Percentiles rank a stretch among this genome's conserved stretches.
These are phyloP conservation scores for Carcharodon carcharias DNA, from an alignment of 2,797 vertebrate genomes.

Conservation along the genomic window DNA sequence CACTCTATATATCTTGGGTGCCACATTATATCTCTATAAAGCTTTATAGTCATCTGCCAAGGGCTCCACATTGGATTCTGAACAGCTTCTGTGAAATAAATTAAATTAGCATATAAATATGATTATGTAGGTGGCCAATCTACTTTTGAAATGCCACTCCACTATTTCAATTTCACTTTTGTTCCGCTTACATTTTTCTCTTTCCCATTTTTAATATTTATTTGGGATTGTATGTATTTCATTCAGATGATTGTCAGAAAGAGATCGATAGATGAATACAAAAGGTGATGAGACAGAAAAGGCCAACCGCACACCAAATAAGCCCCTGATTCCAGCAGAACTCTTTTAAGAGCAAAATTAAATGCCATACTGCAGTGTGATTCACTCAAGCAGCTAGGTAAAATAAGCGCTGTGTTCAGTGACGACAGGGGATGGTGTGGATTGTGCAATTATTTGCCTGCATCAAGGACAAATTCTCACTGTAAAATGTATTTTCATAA, in stretches of 20 bases:
- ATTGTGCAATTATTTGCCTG: background rate
- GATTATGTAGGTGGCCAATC: conserved; percentile 15
- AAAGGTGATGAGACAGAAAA: conserved; percentile 2
- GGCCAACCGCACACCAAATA: background rate
- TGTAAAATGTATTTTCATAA: background rate
- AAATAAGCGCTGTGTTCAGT: background rate
- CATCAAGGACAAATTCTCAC: background rate
- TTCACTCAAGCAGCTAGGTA: background rate
- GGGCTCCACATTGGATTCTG: conserved; percentile 21
- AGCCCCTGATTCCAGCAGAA: background rate
- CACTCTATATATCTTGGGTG: background rate
- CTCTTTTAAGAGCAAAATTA: background rate
- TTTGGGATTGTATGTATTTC: background rate
- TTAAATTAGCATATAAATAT: conserved; percentile 37
- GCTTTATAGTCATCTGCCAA: background rate
- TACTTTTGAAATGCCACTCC: background rate
- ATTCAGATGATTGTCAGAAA: background rate
- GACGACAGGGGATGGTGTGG: background rate
- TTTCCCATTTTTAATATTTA: background rate
- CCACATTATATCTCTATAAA: background rate
- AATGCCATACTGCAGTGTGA: background rate
- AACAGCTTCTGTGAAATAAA: conserved; percentile 5
- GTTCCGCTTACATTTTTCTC: background rate
- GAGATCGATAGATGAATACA: background rate
- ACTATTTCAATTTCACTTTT: conserved; percentile 2